phyloP scores from a whole-genome alignment of 2,888 invertebrate species.

The Agrochola litura region DNA sequence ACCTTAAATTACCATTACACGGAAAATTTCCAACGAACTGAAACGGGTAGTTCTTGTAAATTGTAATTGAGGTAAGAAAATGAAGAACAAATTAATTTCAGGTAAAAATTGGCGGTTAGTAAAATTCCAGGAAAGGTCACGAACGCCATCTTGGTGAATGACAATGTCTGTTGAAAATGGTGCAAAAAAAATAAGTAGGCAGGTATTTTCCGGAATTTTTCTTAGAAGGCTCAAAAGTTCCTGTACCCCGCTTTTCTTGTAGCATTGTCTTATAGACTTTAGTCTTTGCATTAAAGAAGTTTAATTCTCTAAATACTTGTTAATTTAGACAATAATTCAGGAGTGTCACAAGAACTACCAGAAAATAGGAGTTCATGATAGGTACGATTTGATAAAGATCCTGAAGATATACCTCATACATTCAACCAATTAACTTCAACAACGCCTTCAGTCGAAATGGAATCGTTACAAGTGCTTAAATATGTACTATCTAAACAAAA shows the following conservation, averaged over 20 bases:
- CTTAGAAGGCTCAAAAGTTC: neutral
- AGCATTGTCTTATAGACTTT: neutral
- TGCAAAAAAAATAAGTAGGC: neutral
- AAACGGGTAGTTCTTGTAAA: constrained; percentile 38
- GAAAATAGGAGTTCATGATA: neutral
- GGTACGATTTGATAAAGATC: neutral
- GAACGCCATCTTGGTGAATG: neutral
- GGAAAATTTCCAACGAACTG: constrained; percentile 9
- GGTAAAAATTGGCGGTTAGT: constrained; percentile 8
- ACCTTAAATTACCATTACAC: constrained; percentile 36
- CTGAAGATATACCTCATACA: neutral
- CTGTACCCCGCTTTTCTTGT: neutral
- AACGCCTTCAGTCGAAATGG: constrained; percentile 4
- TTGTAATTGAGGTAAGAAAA: constrained; percentile 43
- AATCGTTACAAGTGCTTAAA: constrained; percentile 13
- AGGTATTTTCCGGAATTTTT: neutral
- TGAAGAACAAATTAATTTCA: constrained; percentile 30
- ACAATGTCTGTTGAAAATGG: neutral
- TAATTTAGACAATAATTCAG: no score
- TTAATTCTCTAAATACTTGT: neutral
- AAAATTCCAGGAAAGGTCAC: neutral
- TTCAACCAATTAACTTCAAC: constrained; percentile 19
- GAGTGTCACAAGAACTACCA: neutral
- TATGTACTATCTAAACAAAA: constrained; percentile 28
- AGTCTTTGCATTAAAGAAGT: neutral